Evolutionary conservation across 2,888 invertebrate species (phyloP).

Genomic region (Andrena flavipes): DNA sequence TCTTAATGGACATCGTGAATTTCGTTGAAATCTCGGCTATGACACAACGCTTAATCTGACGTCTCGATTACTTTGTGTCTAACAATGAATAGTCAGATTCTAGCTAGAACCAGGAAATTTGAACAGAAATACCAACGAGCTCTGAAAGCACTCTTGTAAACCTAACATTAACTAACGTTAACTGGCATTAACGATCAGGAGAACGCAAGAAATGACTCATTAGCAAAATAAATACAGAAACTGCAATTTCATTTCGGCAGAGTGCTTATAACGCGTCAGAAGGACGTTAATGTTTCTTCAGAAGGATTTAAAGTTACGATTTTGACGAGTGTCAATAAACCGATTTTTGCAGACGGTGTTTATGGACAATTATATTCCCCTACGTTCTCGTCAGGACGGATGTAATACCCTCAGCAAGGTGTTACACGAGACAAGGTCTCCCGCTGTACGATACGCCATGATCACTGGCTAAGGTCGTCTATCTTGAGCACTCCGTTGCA

Average conservation of each 20-base stretch:
- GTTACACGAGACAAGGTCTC: conserved; percentile 33
- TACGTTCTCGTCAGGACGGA: neutral
- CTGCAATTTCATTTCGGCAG: neutral
- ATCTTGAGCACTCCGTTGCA: conserved; percentile 30
- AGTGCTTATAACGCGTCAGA: neutral
- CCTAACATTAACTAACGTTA: neutral
- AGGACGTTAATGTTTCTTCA: neutral
- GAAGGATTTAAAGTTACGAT: neutral
- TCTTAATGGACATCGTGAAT: conserved; percentile 30
- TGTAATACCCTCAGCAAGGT: conserved; percentile 29
- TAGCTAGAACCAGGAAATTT: neutral
- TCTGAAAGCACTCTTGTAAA: too few species aligned
- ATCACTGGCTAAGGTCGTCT: conserved; percentile 52
- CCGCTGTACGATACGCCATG: conserved; percentile 22
- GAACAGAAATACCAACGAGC: too few species aligned
- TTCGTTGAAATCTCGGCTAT: conserved; percentile 6
- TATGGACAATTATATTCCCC: neutral
- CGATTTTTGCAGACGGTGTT: neutral
- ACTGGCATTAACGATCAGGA: neutral
- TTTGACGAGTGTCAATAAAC: neutral
- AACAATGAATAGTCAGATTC: neutral
- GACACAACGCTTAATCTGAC: conserved; percentile 20
- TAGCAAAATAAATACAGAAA: neutral
- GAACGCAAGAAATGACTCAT: too few species aligned
- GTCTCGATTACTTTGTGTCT: neutral